Percentiles rank a stretch among this genome's conserved stretches.
These are phyloP conservation scores for Aphelinus atriplicis DNA, from an alignment of 1,140 invertebrate species.

Conservation along the genomic window DNA sequence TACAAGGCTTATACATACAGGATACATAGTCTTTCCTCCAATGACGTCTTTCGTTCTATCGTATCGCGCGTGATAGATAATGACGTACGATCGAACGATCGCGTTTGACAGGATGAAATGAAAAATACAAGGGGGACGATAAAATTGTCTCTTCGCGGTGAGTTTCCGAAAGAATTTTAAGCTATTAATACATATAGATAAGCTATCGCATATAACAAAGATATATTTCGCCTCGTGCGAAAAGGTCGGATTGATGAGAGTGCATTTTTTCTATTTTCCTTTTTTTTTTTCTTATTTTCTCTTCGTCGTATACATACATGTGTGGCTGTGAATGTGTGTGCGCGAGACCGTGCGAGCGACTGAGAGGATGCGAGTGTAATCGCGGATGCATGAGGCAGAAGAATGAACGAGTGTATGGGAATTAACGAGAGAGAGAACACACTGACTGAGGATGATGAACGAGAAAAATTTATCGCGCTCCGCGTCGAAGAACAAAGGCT, in stretches of 20 bases:
- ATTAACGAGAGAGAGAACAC: constrained; percentile 23
- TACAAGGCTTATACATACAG: constrained; percentile 8
- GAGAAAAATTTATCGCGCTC: constrained; percentile 46
- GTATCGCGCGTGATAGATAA: constrained; percentile 22
- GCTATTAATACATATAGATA: constrained; percentile 6
- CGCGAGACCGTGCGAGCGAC: no score
- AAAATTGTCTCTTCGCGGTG: background rate
- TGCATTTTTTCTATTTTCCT: constrained; percentile 6
- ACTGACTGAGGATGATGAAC: constrained; percentile 33
- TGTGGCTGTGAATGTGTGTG: background rate
- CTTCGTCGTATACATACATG: background rate
- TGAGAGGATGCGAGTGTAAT: no score
- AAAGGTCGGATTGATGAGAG: constrained; percentile 27
- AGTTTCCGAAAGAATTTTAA: constrained; percentile 13
- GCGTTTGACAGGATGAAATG: background rate
- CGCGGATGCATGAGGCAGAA: background rate
- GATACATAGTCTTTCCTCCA: constrained; percentile 16
- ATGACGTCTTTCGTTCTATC: background rate
- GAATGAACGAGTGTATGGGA: background rate
- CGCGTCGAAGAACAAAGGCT: constrained; percentile 46
- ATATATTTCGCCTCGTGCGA: constrained; percentile 7
- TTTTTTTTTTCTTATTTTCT: constrained; percentile 11
- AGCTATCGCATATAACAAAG: background rate
- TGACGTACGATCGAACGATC: constrained; percentile 21
- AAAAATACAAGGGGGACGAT: background rate